These are phyloP conservation scores for Lepisosteus oculatus DNA, from an alignment of 2,113 vertebrate genomes.

Conservation along the genomic window DNA sequence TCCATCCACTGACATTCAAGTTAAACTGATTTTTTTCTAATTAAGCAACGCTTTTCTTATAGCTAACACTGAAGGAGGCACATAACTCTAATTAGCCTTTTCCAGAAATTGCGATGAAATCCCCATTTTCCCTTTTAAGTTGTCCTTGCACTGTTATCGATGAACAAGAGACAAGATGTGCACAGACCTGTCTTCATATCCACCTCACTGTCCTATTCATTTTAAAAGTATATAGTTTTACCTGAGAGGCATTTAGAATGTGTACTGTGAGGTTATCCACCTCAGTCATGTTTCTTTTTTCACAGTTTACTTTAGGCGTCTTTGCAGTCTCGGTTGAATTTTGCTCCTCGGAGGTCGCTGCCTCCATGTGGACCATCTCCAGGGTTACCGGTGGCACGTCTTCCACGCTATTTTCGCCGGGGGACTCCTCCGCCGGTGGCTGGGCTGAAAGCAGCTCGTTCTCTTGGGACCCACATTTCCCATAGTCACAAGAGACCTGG, in stretches of 20 bases:
- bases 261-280: constrained; percentile 67
- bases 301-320: constrained; percentile 85
- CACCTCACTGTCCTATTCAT: too few relatives aligned
- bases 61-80: background rate
- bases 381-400: constrained; percentile 49
- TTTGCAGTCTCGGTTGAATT: constrained; percentile 77
- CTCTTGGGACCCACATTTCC: constrained; percentile 30
- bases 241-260: constrained; percentile 87
- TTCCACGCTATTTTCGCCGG: constrained; percentile 27
- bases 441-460: constrained; percentile 13
- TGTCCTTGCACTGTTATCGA: too few relatives aligned
- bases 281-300: constrained; percentile 76
- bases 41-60: background rate
- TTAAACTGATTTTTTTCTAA: background rate
- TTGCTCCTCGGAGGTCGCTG: constrained; percentile 50
- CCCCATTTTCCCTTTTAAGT: too few relatives aligned
- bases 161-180: too few relatives aligned
- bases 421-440: background rate
- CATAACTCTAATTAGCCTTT: too few relatives aligned
- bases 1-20: background rate
- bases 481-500: constrained; percentile 44
- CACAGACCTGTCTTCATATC: too few relatives aligned
- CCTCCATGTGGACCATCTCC: constrained; percentile 49
- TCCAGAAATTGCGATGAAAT: too few relatives aligned
- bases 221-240: constrained; percentile 26